Percentiles rank a stretch among this genome's conserved stretches.
Conservation (phyloP, 2,888 invertebrate species). For the Arenicola marina region DNA sequence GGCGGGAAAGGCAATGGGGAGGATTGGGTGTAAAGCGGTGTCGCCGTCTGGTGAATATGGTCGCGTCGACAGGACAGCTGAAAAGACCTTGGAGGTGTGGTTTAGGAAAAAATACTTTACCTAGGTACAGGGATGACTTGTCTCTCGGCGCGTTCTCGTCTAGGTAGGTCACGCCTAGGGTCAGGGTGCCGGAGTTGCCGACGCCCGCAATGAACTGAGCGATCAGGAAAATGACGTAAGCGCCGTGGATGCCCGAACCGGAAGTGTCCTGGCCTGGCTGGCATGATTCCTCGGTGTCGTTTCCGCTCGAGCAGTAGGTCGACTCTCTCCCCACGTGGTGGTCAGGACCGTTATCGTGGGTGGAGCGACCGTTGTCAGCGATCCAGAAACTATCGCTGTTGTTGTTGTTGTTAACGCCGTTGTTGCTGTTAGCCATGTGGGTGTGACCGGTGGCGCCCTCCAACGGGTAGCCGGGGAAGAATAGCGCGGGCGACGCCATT, state of each 20-base stretch:
- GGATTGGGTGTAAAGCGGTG: no score
- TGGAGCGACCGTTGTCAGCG: no score
- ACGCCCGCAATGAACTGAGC: constrained; percentile 28
- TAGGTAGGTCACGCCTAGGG: constrained; percentile 46
- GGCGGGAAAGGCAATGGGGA: no score
- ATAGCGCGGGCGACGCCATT: constrained; percentile 29
- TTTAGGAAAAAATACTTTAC: neutral
- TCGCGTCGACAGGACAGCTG: no score
- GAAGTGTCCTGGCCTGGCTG: neutral
- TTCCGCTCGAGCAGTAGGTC: neutral
- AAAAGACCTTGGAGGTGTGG: no score
- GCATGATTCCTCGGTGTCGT: neutral
- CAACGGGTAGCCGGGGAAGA: constrained; percentile 2
- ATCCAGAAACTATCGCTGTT: no score
- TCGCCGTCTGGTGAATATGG: no score
- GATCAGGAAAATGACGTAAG: constrained; percentile 19
- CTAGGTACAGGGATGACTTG: neutral
- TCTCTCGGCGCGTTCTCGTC: neutral
- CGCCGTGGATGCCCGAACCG: constrained; percentile 3
- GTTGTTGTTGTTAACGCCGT: neutral
- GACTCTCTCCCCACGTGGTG: neutral
- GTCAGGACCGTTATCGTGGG: neutral
- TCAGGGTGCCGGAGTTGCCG: constrained; percentile 34
- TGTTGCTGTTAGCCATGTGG: neutral
- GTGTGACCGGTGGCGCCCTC: neutral